phyloP scores from a whole-genome alignment of 2,797 vertebrate species.

The Novumbra hubbsi region DNA sequence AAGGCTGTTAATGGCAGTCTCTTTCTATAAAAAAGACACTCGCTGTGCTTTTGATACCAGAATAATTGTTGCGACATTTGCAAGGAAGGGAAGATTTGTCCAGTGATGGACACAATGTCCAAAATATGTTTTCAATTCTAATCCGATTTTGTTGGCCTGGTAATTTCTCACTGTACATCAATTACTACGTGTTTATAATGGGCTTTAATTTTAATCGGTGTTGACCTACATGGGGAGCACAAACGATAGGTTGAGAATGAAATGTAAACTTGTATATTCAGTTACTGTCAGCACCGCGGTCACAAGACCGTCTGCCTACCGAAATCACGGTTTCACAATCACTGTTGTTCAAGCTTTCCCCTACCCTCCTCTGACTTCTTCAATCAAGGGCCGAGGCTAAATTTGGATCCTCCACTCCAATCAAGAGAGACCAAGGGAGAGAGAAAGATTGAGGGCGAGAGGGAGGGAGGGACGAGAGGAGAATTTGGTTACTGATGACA shows the following conservation, averaged over 20 bases:
- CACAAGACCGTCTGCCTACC: background rate
- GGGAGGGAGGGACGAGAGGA: slow-evolving; percentile 3
- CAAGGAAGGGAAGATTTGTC: no score
- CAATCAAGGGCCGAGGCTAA: slow-evolving; percentile 44
- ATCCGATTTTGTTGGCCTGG: background rate
- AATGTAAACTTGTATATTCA: slow-evolving; percentile 1
- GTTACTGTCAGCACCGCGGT: background rate
- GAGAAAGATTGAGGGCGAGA: background rate
- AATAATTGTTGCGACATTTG: no score
- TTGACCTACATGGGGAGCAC: background rate
- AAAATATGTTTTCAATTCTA: background rate
- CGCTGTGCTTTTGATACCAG: background rate
- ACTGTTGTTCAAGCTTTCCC: slow-evolving; percentile 30
- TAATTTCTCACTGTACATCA: slow-evolving; percentile 34
- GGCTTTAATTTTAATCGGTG: slow-evolving; percentile 37
- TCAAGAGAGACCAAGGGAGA: slow-evolving; percentile 21
- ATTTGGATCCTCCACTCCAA: slow-evolving; percentile 50
- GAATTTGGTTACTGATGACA: slow-evolving; percentile 26
- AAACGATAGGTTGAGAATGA: background rate
- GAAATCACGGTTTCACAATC: slow-evolving; percentile 7
- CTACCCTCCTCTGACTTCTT: slow-evolving; percentile 35
- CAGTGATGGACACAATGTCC: background rate
- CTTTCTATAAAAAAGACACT: background rate
- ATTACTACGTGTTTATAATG: slow-evolving; percentile 37
- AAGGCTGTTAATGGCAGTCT: background rate